phyloP scores from a whole-genome alignment of 2,888 invertebrate species.

The Sthenelais limicola region DNA sequence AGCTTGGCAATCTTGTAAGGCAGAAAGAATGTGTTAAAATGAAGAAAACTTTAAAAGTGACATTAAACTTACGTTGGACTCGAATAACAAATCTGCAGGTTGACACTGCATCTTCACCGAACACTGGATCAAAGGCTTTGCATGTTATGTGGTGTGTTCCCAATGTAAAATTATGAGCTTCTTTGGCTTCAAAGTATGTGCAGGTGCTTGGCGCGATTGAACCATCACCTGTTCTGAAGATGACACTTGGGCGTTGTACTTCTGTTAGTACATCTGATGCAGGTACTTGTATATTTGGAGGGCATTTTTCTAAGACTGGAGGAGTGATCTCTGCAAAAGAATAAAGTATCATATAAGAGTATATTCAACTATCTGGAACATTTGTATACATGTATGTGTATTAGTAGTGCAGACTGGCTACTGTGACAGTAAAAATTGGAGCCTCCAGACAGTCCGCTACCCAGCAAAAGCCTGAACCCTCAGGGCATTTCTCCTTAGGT shows the following conservation, averaged over 20 bases:
- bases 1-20: too few relatives aligned
- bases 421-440: too few relatives aligned
- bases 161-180: constrained; percentile 45
- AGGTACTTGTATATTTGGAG: constrained; percentile 40
- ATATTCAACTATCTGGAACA: too few relatives aligned
- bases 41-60: too few relatives aligned
- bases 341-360: constrained; percentile 4
- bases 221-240: constrained; percentile 46
- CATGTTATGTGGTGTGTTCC: constrained; percentile 48
- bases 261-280: constrained; percentile 41
- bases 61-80: constrained; percentile 48
- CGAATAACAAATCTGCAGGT: constrained; percentile 46
- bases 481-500: too few relatives aligned
- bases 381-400: too few relatives aligned
- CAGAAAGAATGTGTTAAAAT: too few relatives aligned
- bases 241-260: constrained; percentile 41
- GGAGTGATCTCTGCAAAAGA: constrained; percentile 46
- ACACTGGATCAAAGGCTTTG: constrained; percentile 49
- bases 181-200: constrained; percentile 44
- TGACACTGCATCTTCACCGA: constrained; percentile 45
- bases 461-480: too few relatives aligned
- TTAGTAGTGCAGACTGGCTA: too few relatives aligned
- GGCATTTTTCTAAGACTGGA: constrained; percentile 48
- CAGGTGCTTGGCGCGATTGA: constrained; percentile 45
- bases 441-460: too few relatives aligned